A percentile compares a stretch with the other conserved stretches of the same genome.
Evolutionary conservation across 1,140 invertebrate species (phyloP).

Genomic region (Thaumetopoea pityocampa): DNA sequence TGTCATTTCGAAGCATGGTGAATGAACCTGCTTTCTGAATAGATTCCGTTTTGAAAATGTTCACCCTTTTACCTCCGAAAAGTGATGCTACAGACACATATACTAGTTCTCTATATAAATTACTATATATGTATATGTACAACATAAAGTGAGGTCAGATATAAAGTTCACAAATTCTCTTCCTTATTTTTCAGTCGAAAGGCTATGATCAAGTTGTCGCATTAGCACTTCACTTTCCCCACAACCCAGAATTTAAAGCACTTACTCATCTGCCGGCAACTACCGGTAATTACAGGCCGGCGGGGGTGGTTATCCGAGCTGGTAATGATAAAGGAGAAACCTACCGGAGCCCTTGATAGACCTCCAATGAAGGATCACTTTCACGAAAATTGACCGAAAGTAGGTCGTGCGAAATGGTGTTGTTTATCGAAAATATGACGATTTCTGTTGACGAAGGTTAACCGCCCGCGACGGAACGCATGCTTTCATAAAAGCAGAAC

Average conservation of each 20-base stretch:
- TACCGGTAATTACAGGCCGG: slow-evolving; percentile 56
- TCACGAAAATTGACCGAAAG: slow-evolving; percentile 69
- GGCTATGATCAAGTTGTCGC: slow-evolving; percentile 65
- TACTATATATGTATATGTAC: too few species aligned
- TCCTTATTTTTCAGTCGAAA: slow-evolving; percentile 43
- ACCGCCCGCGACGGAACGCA: slow-evolving; percentile 26
- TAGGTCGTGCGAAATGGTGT: slow-evolving; percentile 55
- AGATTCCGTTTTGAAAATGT: too few species aligned
- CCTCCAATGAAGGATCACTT: slow-evolving; percentile 64
- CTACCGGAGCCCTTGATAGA: slow-evolving; percentile 46
- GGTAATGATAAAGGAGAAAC: slow-evolving; percentile 47
- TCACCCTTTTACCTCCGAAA: too few species aligned
- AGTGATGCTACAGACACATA: too few species aligned
- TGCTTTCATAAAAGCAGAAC: slow-evolving; percentile 42
- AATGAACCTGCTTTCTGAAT: too few species aligned
- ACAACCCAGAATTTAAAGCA: slow-evolving; percentile 63
- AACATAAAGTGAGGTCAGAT: slow-evolving; percentile 32
- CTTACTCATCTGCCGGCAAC: slow-evolving; percentile 69
- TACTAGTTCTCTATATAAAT: too few species aligned
- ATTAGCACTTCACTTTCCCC: slow-evolving; percentile 68
- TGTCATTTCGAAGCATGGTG: too few species aligned
- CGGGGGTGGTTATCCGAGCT: slow-evolving; percentile 36
- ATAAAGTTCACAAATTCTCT: slow-evolving; percentile 39
- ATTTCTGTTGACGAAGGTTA: slow-evolving; percentile 40
- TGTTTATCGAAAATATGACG: slow-evolving; percentile 41